These are phyloP conservation scores for Periophthalmodon schlosseri DNA, from an alignment of 2,113 vertebrate genomes.

Conservation along the genomic window DNA sequence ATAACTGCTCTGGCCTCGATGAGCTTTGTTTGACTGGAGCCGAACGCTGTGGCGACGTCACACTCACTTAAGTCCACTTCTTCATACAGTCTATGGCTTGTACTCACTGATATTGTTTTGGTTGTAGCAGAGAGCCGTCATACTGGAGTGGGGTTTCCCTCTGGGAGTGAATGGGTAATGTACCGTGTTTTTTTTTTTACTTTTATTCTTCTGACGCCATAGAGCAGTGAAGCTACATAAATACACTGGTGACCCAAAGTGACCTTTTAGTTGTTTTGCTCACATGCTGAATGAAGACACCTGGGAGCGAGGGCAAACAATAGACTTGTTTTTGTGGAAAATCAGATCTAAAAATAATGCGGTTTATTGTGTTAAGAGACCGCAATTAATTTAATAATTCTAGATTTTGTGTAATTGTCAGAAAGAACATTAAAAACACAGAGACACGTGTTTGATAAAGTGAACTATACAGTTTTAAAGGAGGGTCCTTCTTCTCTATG, in stretches of 20 bases:
- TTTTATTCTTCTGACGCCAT: background rate
- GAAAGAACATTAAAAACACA: background rate
- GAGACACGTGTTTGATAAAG: background rate
- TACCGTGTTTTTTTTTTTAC: background rate
- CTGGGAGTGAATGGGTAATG: constrained; percentile 1
- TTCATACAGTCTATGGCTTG: too few species aligned
- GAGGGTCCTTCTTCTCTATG: background rate
- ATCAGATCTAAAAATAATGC: background rate
- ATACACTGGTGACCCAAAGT: background rate
- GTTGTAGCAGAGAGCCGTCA: background rate
- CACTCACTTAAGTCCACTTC: too few species aligned
- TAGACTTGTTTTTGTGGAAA: background rate
- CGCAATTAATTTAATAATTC: background rate
- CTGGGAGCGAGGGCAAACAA: constrained; percentile 1
- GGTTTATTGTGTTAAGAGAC: background rate
- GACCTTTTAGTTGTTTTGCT: constrained; percentile 4
- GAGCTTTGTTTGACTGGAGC: too few species aligned
- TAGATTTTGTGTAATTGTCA: background rate
- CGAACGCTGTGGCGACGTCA: too few species aligned
- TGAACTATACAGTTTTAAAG: background rate
- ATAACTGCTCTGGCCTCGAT: too few species aligned
- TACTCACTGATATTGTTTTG: background rate
- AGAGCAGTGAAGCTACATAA: background rate
- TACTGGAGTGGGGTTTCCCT: background rate
- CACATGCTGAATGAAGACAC: background rate